Percentiles rank a stretch among this genome's conserved stretches.
Conservation (phyloP, 2,113 vertebrate species). For the Donacobius atricapilla region DNA sequence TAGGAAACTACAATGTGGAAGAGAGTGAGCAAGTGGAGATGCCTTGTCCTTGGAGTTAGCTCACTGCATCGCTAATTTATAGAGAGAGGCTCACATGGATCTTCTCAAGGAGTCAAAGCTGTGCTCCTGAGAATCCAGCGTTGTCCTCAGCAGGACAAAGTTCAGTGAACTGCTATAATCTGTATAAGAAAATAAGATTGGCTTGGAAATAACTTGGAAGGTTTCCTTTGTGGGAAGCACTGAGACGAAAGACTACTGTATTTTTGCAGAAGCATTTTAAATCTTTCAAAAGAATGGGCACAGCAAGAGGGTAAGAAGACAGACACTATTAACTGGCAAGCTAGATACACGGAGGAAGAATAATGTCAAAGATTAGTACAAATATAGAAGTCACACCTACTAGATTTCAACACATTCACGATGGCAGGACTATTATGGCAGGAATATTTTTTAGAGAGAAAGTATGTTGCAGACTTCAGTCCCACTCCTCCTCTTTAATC, state of each 20-base stretch:
- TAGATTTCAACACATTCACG: neutral
- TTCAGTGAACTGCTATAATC: slow-evolving; percentile 60
- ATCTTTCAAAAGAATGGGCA: slow-evolving; percentile 42
- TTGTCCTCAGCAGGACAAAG: slow-evolving; percentile 44
- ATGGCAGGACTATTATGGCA: neutral
- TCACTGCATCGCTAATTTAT: neutral
- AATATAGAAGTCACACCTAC: neutral
- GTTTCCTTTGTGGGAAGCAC: slow-evolving; percentile 38
- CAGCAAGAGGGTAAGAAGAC: slow-evolving; percentile 15
- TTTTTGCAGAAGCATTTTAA: slow-evolving; percentile 36
- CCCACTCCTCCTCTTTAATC: neutral
- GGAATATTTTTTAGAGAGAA: neutral
- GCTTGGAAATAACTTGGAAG: slow-evolving; percentile 54
- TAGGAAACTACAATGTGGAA: neutral
- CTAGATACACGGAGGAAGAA: neutral
- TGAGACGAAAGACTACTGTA: slow-evolving; percentile 45
- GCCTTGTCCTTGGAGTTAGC: neutral
- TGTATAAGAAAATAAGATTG: slow-evolving; percentile 52
- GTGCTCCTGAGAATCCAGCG: slow-evolving; percentile 19
- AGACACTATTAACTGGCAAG: slow-evolving; percentile 4
- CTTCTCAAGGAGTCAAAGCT: slow-evolving; percentile 26
- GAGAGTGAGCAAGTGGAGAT: neutral
- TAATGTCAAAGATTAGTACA: slow-evolving; percentile 13
- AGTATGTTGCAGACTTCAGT: neutral
- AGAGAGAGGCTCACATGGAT: neutral